Conservation (phyloP, 2,888 invertebrate species). For the Aproaerema taeniolella region DNA sequence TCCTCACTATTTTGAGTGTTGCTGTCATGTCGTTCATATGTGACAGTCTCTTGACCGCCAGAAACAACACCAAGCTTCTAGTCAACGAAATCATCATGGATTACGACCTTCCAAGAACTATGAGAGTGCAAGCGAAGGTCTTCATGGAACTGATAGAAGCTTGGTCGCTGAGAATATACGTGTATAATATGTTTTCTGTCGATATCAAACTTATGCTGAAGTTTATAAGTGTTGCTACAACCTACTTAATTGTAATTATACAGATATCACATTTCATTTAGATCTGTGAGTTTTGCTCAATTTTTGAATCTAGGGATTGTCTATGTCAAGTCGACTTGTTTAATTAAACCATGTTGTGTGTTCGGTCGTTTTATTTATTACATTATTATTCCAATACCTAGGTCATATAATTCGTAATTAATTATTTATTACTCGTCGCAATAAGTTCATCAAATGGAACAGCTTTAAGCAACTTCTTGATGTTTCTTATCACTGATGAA, state of each 20-base stretch:
- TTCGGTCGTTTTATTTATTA: too few species aligned
- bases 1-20: constrained; percentile 34
- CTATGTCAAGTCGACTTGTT: too few species aligned
- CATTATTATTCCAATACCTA: too few species aligned
- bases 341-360: too few species aligned
- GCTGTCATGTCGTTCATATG: constrained; percentile 40
- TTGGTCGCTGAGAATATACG: constrained; percentile 41
- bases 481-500: constrained; percentile 32
- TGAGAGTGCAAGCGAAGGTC: constrained; percentile 49
- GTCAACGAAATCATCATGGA: constrained; percentile 53
- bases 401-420: too few species aligned
- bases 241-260: constrained; percentile 56
- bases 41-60: constrained; percentile 35
- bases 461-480: constrained; percentile 34
- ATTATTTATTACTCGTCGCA: too few species aligned
- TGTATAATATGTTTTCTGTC: constrained; percentile 53
- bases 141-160: constrained; percentile 53
- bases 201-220: constrained; percentile 54
- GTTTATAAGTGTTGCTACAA: constrained; percentile 54
- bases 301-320: too few species aligned
- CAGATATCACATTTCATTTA: constrained; percentile 44
- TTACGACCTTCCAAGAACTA: constrained; percentile 42
- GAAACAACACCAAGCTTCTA: constrained; percentile 39
- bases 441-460: constrained; percentile 33
- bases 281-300: too few species aligned